Percentiles rank a stretch among this genome's conserved stretches.
phyloP scores from a whole-genome alignment of 1,140 invertebrate species.

The Drosophila burlai region DNA sequence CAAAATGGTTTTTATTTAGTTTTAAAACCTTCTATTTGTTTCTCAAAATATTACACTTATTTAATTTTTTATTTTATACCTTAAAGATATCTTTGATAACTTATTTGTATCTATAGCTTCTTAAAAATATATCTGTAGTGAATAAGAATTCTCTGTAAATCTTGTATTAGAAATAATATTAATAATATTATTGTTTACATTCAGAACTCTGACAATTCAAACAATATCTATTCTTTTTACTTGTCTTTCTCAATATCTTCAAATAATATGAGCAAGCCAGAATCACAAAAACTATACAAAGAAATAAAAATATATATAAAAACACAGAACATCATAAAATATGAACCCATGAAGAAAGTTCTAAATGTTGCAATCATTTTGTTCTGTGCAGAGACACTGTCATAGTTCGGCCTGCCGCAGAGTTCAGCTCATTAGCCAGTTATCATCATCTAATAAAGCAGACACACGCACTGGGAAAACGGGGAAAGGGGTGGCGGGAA shows the following conservation, averaged over 20 bases:
- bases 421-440: conserved; percentile 81
- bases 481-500: conserved; percentile 1
- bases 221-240: neutral
- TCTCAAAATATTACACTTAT: too few species aligned
- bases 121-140: too few species aligned
- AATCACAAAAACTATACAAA: neutral
- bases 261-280: neutral
- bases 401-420: conserved; percentile 60
- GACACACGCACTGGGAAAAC: conserved; percentile 53
- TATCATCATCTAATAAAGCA: conserved; percentile 82
- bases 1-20: neutral
- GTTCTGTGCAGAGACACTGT: conserved; percentile 38
- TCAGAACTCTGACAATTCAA: neutral
- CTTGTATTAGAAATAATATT: neutral
- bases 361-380: neutral
- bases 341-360: neutral
- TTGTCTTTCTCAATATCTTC: neutral
- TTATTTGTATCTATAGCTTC: too few species aligned
- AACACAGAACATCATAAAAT: too few species aligned
- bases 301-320: neutral
- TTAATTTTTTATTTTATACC: too few species aligned
- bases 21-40: neutral
- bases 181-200: too few species aligned
- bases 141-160: neutral
- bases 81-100: too few species aligned